These are phyloP conservation scores for Lutraria rhynchaena DNA, from an alignment of 1,140 invertebrate genomes.

Conservation along the genomic window DNA sequence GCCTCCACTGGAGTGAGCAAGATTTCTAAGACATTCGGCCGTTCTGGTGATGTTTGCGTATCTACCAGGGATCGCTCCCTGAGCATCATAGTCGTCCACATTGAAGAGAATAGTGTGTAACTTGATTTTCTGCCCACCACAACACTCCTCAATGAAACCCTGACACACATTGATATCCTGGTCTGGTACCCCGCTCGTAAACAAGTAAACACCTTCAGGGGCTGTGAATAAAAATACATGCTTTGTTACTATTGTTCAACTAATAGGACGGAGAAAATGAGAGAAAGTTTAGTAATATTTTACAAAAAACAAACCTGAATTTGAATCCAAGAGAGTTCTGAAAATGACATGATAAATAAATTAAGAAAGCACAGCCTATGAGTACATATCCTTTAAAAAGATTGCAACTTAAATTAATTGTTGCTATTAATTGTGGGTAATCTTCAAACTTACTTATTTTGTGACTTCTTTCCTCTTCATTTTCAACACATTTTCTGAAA, in stretches of 20 bases:
- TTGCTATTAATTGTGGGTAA: no score
- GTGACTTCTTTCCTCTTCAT: slow-evolving; percentile 81
- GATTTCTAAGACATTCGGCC: slow-evolving; percentile 78
- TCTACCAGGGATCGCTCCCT: slow-evolving; percentile 81
- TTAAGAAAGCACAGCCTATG: no score
- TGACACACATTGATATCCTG: slow-evolving; percentile 77
- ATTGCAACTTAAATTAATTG: no score
- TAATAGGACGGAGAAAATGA: no score
- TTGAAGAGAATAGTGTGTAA: slow-evolving; percentile 81
- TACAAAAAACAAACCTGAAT: no score
- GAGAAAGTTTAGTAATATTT: no score
- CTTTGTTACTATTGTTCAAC: no score
- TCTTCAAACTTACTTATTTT: slow-evolving; percentile 73
- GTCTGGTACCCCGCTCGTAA: slow-evolving; percentile 82
- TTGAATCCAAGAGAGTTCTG: no score
- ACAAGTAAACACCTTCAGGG: slow-evolving; percentile 81
- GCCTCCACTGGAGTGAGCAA: slow-evolving; percentile 80
- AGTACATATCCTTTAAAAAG: no score
- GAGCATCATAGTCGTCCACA: slow-evolving; percentile 81
- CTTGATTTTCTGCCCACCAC: slow-evolving; percentile 71
- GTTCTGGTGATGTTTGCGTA: slow-evolving; percentile 82
- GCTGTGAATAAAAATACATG: slow-evolving; percentile 67
- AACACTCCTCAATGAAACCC: slow-evolving; percentile 79
- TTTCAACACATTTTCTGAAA: slow-evolving; percentile 79
- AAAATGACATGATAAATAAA: no score